A percentile compares a stretch with the other conserved stretches of the same genome.
These are phyloP conservation scores for Porites lutea DNA, from an alignment of 64 coral and sea anemone genomes.

Conservation along the genomic window DNA sequence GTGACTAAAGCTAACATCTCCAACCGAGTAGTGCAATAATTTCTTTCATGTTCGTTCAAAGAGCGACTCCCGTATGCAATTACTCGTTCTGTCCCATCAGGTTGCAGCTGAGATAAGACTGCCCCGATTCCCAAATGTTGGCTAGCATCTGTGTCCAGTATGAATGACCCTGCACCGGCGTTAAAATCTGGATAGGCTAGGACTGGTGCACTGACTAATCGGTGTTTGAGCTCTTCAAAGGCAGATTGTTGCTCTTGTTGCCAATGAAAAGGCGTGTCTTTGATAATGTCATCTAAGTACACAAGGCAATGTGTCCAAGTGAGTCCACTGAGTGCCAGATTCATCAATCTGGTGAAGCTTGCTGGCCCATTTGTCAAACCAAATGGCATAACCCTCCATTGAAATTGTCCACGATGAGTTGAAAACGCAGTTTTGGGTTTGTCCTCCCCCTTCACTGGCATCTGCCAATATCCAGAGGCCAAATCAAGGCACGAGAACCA, in stretches of 20 bases:
- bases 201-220: slow-evolving; percentile 17
- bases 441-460: slow-evolving; percentile 8
- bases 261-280: not conserved
- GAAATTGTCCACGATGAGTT: not conserved
- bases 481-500: too few species aligned
- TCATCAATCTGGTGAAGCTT: slow-evolving; percentile 7
- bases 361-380: too few species aligned
- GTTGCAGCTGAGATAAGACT: too few species aligned
- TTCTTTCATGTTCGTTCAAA: too few species aligned
- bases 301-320: not conserved
- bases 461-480: slow-evolving; percentile 25
- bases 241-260: slow-evolving; percentile 24
- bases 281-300: slow-evolving; percentile 16
- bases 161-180: not conserved
- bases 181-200: slow-evolving; percentile 37
- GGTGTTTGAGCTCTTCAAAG: slow-evolving; percentile 29
- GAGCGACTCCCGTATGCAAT: too few species aligned
- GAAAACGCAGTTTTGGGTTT: slow-evolving; percentile 10
- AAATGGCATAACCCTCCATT: too few species aligned
- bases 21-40: too few species aligned
- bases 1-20: too few species aligned
- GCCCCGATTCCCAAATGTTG: too few species aligned
- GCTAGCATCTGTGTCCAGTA: too few species aligned
- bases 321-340: not conserved
- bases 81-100: too few species aligned